phyloP scores from a whole-genome alignment of 2,888 invertebrate species.

The Dexiosoma caninum region DNA sequence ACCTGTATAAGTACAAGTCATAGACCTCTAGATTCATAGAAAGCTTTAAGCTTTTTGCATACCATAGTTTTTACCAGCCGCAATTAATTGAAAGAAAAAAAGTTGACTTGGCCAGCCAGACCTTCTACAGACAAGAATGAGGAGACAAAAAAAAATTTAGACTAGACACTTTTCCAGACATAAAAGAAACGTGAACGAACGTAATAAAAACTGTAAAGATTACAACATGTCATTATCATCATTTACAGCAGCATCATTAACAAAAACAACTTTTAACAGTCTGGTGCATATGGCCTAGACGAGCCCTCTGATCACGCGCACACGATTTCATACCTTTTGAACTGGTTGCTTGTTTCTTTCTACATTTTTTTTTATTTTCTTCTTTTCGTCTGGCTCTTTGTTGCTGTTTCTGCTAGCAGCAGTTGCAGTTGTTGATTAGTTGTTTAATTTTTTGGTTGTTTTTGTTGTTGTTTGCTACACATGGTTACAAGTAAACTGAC shows the following conservation, averaged over 20 bases:
- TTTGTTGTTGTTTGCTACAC: slow-evolving; percentile 23
- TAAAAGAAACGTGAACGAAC: slow-evolving; percentile 42
- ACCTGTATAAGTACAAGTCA: background rate
- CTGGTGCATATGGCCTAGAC: slow-evolving; percentile 54
- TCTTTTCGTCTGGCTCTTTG: slow-evolving; percentile 43
- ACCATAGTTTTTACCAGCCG: slow-evolving; percentile 39
- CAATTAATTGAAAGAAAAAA: slow-evolving; percentile 43
- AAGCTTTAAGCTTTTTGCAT: slow-evolving; percentile 8
- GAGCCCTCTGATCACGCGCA: slow-evolving; percentile 63
- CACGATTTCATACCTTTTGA: slow-evolving; percentile 26
- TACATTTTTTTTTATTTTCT: background rate
- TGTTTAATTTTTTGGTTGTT: slow-evolving; percentile 38
- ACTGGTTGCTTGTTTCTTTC: slow-evolving; percentile 19
- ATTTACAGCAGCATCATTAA: slow-evolving; percentile 39
- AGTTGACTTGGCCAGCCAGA: slow-evolving; percentile 25
- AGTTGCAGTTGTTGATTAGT: slow-evolving; percentile 33
- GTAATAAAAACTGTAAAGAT: slow-evolving; percentile 46
- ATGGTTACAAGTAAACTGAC: slow-evolving; percentile 49
- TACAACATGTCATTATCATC: slow-evolving; percentile 49
- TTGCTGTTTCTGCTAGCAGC: slow-evolving; percentile 33
- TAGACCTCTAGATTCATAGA: slow-evolving; percentile 8
- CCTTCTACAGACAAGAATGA: slow-evolving; percentile 48
- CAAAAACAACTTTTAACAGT: slow-evolving; percentile 6
- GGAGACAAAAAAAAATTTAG: slow-evolving; percentile 11
- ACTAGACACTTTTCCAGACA: slow-evolving; percentile 34